phyloP scores from a whole-genome alignment of 2,888 invertebrate genomes.

The Linnaemya tessellans region DNA sequence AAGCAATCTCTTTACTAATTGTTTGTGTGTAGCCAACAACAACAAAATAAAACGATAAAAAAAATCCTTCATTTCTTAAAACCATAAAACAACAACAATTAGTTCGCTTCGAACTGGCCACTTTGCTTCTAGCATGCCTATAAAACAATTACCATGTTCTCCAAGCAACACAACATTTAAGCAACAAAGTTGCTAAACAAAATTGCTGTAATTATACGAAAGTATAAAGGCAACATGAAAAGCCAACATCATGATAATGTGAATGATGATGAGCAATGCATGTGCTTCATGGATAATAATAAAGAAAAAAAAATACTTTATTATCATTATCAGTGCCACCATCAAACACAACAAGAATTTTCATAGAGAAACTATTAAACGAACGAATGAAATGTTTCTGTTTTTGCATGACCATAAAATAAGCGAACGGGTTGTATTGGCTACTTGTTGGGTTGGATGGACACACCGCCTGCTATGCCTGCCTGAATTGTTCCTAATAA shows the following conservation, averaged over 20 bases:
- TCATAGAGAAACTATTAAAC: conserved; percentile 22
- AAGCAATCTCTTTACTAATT: neutral
- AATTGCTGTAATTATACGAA: neutral
- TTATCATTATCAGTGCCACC: neutral
- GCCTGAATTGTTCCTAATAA: neutral
- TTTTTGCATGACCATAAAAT: neutral
- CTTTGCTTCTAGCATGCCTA: neutral
- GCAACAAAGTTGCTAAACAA: conserved; percentile 1
- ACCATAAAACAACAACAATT: neutral
- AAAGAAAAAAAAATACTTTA: conserved; percentile 28
- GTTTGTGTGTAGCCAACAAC: neutral
- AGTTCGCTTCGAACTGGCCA: conserved; percentile 37
- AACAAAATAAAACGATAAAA: neutral
- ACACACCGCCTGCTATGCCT: neutral
- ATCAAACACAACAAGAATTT: conserved; percentile 19
- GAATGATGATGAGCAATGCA: conserved; percentile 39
- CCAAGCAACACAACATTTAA: neutral
- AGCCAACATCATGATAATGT: conserved; percentile 14
- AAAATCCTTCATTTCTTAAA: neutral
- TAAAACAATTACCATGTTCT: neutral
- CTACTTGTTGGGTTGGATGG: conserved; percentile 5
- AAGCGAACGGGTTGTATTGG: conserved; percentile 9
- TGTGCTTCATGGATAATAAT: conserved; percentile 22
- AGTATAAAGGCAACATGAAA: neutral
- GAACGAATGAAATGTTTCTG: neutral